Conservation (phyloP, 2,797 vertebrate genomes). For the Pantherophis alleghaniensis region DNA sequence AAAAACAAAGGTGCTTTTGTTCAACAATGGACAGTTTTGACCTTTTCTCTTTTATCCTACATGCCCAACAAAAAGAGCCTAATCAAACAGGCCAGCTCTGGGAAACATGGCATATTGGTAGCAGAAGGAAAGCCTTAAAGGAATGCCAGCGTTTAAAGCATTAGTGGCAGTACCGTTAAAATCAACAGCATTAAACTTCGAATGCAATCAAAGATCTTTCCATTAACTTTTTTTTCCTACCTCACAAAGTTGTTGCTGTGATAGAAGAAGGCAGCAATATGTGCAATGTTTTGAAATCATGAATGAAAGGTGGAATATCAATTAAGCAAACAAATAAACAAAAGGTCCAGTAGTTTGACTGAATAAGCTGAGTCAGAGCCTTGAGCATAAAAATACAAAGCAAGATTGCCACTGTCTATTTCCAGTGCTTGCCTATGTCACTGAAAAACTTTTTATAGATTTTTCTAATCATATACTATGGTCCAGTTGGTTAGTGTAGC, state of each 20-base stretch:
- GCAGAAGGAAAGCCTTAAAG: not conserved
- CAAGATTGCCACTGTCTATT: not conserved
- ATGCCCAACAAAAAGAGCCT: not conserved
- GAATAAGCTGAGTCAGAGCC: not conserved
- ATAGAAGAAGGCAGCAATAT: not conserved
- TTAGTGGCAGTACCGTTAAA: not conserved
- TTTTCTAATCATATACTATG: not conserved
- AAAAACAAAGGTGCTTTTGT: not conserved
- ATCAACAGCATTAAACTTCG: not conserved
- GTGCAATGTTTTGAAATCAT: not conserved
- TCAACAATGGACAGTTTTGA: not conserved
- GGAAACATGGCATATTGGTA: not conserved
- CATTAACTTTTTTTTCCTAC: not conserved
- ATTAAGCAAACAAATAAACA: not conserved
- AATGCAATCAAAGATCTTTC: not conserved
- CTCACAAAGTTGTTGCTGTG: not conserved
- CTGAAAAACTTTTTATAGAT: not conserved
- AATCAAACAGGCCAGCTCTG: not conserved
- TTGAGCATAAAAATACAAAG: not conserved
- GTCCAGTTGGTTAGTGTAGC: not conserved
- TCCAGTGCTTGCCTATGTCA: not conserved
- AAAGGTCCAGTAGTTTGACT: not conserved
- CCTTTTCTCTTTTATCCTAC: not conserved
- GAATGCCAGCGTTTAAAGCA: not conserved
- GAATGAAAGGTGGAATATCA: not conserved